Conservation (phyloP, 2,113 vertebrate species). For the Columba janthina region DNA sequence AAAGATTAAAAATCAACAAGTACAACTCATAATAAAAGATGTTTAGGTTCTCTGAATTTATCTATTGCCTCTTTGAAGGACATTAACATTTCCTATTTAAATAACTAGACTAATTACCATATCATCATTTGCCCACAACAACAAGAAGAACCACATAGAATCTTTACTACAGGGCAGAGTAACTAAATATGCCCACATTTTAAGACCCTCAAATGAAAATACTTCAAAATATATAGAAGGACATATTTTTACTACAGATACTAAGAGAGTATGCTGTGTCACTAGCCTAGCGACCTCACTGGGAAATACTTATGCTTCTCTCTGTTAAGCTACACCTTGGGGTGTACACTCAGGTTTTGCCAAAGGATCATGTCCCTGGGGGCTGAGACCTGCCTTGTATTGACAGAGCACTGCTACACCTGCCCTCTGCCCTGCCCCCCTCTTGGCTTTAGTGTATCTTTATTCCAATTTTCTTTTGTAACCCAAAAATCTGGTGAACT, state of each 20-base stretch:
- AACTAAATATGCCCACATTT: background rate
- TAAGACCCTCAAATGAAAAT: background rate
- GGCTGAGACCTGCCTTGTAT: background rate
- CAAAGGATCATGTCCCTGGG: rapidly evolving
- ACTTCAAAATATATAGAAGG: background rate
- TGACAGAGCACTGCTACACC: background rate
- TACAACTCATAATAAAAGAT: background rate
- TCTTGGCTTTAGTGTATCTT: background rate
- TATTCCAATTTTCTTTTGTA: background rate
- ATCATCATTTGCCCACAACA: background rate
- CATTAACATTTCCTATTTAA: background rate
- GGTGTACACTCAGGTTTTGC: background rate
- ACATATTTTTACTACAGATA: background rate
- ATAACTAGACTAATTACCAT: background rate
- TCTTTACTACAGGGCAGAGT: background rate
- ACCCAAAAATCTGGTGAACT: background rate
- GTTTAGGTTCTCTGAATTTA: background rate
- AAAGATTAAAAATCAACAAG: background rate
- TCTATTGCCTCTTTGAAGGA: background rate
- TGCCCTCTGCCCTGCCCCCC: background rate
- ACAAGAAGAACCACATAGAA: background rate
- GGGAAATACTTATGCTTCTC: background rate
- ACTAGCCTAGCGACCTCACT: background rate
- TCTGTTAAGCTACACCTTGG: background rate
- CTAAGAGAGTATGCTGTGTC: no score